These are phyloP conservation scores for Tribolium freemani DNA, from an alignment of 2,888 invertebrate species.

Conservation along the genomic window DNA sequence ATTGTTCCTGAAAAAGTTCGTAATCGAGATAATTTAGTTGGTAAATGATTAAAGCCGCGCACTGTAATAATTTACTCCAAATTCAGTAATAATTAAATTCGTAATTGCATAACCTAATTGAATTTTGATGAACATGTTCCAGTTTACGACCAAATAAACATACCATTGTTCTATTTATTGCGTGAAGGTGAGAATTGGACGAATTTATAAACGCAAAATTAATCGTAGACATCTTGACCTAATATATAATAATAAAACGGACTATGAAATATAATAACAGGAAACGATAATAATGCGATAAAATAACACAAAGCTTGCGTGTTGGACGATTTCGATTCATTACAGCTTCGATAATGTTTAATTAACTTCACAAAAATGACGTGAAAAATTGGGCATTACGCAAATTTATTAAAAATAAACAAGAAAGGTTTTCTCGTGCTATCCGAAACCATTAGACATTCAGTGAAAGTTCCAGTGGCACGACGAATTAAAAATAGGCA, in stretches of 20 bases:
- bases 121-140: slow-evolving; percentile 36
- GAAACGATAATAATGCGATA: slow-evolving; percentile 34
- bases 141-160: slow-evolving; percentile 33
- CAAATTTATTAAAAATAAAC: slow-evolving; percentile 17
- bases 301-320: slow-evolving; percentile 17
- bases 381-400: neutral
- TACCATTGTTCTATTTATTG: slow-evolving; percentile 30
- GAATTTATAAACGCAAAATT: slow-evolving; percentile 13
- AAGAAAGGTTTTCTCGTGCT: neutral
- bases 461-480: slow-evolving; percentile 11
- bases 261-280: slow-evolving; percentile 26
- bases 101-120: slow-evolving; percentile 37
- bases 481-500: slow-evolving; percentile 1
- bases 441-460: neutral
- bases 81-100: slow-evolving; percentile 33
- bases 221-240: slow-evolving; percentile 11
- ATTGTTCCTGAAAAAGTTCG: neutral
- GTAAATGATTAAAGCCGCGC: slow-evolving; percentile 1
- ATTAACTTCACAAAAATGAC: slow-evolving; percentile 9
- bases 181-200: slow-evolving; percentile 15
- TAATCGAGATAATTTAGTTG: slow-evolving; percentile 7
- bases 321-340: slow-evolving; percentile 8
- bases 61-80: slow-evolving; percentile 26
- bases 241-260: slow-evolving; percentile 16
- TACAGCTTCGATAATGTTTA: slow-evolving; percentile 16